A percentile compares a stretch with the other conserved stretches of the same genome.
Conservation (phyloP, 2,113 vertebrate genomes). For the Ctenodactylus gundi region DNA sequence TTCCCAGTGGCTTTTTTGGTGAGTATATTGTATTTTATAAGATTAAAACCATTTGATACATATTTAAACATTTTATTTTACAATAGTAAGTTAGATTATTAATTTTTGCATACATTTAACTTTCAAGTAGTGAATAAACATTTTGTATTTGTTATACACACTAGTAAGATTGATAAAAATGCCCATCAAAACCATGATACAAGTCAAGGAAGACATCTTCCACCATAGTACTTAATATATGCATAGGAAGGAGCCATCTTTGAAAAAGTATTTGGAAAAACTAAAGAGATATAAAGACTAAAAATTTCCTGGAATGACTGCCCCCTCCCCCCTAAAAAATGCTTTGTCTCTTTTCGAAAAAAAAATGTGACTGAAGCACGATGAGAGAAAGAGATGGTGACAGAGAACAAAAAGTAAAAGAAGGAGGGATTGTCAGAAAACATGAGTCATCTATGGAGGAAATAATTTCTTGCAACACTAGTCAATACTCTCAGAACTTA, state of each 20-base stretch:
- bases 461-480: not conserved
- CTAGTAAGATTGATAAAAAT: not conserved
- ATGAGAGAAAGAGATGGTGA: not conserved
- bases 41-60: not conserved
- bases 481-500: not conserved
- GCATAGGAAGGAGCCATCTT: not conserved
- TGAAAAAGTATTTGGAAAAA: not conserved
- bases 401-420: not conserved
- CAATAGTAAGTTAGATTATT: no score
- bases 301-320: not conserved
- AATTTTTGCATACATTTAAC: no score
- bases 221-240: not conserved
- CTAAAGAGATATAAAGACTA: not conserved
- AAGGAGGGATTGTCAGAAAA: rapidly evolving
- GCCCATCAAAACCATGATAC: no score
- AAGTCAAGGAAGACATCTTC: not conserved
- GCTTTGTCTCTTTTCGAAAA: not conserved
- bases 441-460: not conserved
- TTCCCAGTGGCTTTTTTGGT: not conserved
- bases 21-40: not conserved
- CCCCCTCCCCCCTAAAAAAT: no score
- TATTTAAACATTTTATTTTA: not conserved
- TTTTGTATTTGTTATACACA: not conserved
- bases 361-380: not conserved
- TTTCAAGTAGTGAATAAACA: no score